Base-by-base conservation (phyloP, 2,797 vertebrate genomes). In the Otolemur crassicaudatus region DNA sequence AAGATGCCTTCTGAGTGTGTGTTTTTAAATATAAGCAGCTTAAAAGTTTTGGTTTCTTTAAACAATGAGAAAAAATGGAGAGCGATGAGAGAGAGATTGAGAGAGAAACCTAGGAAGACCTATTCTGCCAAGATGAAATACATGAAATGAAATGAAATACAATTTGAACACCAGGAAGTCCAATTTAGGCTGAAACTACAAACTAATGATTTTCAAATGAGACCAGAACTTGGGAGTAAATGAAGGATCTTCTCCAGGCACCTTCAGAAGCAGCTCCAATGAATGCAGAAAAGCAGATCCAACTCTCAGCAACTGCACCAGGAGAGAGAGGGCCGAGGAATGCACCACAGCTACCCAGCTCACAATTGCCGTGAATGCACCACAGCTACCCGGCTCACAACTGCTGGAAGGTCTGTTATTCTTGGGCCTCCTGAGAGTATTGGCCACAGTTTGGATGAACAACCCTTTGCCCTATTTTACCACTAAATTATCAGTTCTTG, bases 1-100 rank as follows among this genome's bases (percentile, higher is more conserved):
- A 92, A 97, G 90, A 88, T 73, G 75, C 70, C 60, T 95, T 95
- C 72, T 70, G 61, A 76, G 25, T 63, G 85, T 73, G 25, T 67
- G 7, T 67, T 76, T 81, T 4, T 9, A 8, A 60, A 65, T 37
- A 87, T n/a, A 91, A 79, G 40, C 34, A 76, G 60, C 81, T 91
- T 82, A 40, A 94, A 91, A 94, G n/a, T 65, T 60, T 90, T 23
- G 5, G 31, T 80, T 75, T 12, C 9, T 92, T 82, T 58, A 72
- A 87, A 95, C 89, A 43, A 63, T 2, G 12, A 37, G 34, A 46
- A 19, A 53, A 53, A 85, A 11, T 20, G 10, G 34, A 23, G n/a
- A 60, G 58, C n/a, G 61, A 7, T 63, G n/a, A 37, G 80, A 7
- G 67, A 58, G 14, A 37, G 25, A 53, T 31, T 34, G 7, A 46